Conservation (phyloP, 2,113 vertebrate species). For the Bombycilla garrulus region DNA sequence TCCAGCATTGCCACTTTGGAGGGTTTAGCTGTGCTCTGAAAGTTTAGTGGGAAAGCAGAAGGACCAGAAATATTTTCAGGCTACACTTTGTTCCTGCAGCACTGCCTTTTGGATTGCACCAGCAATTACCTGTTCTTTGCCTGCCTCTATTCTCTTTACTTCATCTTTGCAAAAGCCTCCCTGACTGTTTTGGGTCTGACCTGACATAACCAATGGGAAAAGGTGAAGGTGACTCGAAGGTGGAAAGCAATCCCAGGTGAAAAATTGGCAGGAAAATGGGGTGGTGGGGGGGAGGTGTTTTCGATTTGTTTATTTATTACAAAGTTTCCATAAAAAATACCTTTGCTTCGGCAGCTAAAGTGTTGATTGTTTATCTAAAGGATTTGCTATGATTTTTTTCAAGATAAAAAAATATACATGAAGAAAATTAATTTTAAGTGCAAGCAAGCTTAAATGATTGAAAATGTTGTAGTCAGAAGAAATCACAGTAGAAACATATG, state of each 20-base stretch:
- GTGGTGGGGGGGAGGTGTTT: neutral
- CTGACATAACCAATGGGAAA: neutral
- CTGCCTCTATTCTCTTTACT: neutral
- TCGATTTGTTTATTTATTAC: neutral
- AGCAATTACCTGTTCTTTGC: neutral
- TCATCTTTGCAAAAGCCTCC: neutral
- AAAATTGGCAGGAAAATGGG: rapidly evolving
- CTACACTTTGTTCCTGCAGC: neutral
- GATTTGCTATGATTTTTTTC: neutral
- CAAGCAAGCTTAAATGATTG: neutral
- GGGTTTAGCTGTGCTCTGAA: neutral
- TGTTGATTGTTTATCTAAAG: neutral
- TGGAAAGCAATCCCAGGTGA: neutral
- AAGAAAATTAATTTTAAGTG: neutral
- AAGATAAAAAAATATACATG: neutral
- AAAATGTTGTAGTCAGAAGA: neutral
- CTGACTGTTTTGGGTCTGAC: neutral
- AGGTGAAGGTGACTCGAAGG: neutral
- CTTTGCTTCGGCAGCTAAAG: neutral
- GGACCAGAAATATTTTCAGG: neutral
- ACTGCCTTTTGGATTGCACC: neutral
- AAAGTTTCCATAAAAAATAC: neutral
- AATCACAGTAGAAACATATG: neutral
- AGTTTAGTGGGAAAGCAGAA: neutral
- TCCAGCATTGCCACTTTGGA: neutral